Evolutionary conservation across 2,797 vertebrate species (phyloP), one percentile per base, ranked within the genome.

Genomic region (Acanthurus lineatus): DNA sequence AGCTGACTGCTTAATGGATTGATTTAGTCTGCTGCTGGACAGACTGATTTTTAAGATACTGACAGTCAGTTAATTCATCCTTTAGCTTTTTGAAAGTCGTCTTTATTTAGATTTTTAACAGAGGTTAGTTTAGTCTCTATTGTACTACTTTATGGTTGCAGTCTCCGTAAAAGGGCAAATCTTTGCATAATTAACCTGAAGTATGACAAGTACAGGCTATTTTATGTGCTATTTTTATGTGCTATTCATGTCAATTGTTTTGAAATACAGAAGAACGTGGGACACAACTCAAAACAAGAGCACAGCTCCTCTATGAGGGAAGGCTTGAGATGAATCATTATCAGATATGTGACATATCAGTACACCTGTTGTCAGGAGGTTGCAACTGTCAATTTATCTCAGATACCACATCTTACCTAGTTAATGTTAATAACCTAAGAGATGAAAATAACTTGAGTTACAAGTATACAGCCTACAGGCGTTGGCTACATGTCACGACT

Each of bases 1-100:
- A 63, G 72, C 63, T 73, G 70, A 78, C 79, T 73, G 70, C 67
- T 77, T 69, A 86, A 75, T 74, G n/a, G 51, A 88, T 63, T 74
- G 74, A 84, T 77, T 62, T 38, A 48, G 65, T 28, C 47, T 25
- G 49, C 71, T 22, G 17, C 71, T 74, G 76, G 70, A 73, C 8
- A 0, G 59, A 66, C 76, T 64, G 32, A 85, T 85, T 63, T 79
- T 52, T 19, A 70, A 62, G 54, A 74, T 57, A 54, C 58, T 68
- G n/a, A 22, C 22, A 56, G 45, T 1, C 62, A 54, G 54, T 75
- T 40, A 12, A 60, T 69, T 49, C 32, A 25, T 40, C 56, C 38
- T 57, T 40, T n/a, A 58, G 35, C 10, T 9, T 12, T 65, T 11
- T 20, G 3, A 2, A 3, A 44, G 20, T 35, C 49, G 0, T 10